Conservation (phyloP, 2,888 invertebrate genomes). For the Plemyria rubiginata region DNA sequence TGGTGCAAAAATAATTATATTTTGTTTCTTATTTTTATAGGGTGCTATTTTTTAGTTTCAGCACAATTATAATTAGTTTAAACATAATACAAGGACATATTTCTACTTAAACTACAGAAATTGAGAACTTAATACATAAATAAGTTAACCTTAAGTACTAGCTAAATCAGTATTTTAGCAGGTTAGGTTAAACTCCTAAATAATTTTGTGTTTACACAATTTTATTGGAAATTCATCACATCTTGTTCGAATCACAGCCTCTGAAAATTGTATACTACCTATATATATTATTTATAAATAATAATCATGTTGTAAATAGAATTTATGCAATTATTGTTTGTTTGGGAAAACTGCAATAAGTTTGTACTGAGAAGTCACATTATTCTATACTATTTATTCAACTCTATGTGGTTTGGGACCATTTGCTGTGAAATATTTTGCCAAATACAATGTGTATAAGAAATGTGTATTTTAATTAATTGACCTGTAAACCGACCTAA, state of each 20-base stretch:
- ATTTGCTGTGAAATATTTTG: conserved; percentile 59
- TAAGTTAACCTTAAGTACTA: neutral
- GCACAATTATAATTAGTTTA: too few relatives aligned
- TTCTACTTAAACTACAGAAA: conserved; percentile 4
- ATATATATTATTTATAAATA: conserved; percentile 30
- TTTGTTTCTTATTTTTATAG: conserved; percentile 23
- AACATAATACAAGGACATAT: conserved; percentile 10
- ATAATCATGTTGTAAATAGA: conserved; percentile 42
- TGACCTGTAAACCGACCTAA: conserved; percentile 19
- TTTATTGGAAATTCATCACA: conserved; percentile 11
- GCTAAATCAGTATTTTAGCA: conserved; percentile 7
- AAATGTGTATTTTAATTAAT: conserved; percentile 38
- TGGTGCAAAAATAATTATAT: conserved; percentile 27
- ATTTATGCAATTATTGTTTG: conserved; percentile 32
- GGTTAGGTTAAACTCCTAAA: conserved; percentile 7
- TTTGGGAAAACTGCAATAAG: conserved; percentile 29
- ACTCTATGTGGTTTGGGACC: conserved; percentile 60
- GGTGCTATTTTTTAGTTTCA: conserved; percentile 34
- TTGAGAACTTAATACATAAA: neutral
- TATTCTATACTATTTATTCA: conserved; percentile 25
- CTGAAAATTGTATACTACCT: conserved; percentile 30
- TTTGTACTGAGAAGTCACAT: conserved; percentile 31
- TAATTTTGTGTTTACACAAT: conserved; percentile 5
- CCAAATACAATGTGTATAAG: conserved; percentile 63
- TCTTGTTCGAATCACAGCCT: conserved; percentile 35